Percentiles rank a stretch among this genome's conserved stretches.
phyloP scores from a whole-genome alignment of 35 echinoderm and acorn worm genomes.

The Anneissia japonica region DNA sequence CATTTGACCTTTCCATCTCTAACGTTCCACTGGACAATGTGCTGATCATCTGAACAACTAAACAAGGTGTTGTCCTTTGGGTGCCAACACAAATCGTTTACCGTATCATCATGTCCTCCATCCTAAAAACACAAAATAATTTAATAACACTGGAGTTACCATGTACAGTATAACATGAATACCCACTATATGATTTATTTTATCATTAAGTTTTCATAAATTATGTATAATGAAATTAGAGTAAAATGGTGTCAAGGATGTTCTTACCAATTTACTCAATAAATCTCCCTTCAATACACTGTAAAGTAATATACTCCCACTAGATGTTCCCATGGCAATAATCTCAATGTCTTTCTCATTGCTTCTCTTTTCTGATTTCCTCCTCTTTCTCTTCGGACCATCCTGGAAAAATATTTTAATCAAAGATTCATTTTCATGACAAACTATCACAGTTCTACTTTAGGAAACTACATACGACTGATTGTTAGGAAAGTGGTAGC shows the following conservation, averaged over 20 bases:
- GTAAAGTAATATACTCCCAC: slow-evolving; percentile 58
- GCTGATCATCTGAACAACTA: slow-evolving; percentile 87
- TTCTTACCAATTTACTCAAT: slow-evolving; percentile 52
- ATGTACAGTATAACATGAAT: too few species aligned
- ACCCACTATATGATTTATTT: too few species aligned
- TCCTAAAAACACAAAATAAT: slow-evolving; percentile 35
- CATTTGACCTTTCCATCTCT: slow-evolving; percentile 49
- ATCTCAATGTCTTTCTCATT: slow-evolving; percentile 2
- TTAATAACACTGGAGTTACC: too few species aligned
- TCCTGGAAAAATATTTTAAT: slow-evolving; percentile 11
- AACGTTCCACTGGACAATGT: slow-evolving; percentile 90
- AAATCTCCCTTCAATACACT: slow-evolving; percentile 61
- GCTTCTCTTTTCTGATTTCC: neutral
- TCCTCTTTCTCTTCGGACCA: slow-evolving; percentile 33
- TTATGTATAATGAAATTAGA: too few species aligned
- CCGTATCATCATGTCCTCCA: slow-evolving; percentile 85
- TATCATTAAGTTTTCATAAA: too few species aligned
- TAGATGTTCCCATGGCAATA: slow-evolving; percentile 49
- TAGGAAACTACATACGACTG: too few species aligned
- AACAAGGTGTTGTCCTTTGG: slow-evolving; percentile 63
- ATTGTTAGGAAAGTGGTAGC: too few species aligned
- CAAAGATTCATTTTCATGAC: too few species aligned
- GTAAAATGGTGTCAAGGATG: too few species aligned
- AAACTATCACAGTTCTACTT: too few species aligned
- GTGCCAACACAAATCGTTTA: slow-evolving; percentile 93